A percentile compares a stretch with the other conserved stretches of the same genome.
Evolutionary conservation across 2,113 vertebrate genomes (phyloP).

Genomic region (Urocitellus parryii): DNA sequence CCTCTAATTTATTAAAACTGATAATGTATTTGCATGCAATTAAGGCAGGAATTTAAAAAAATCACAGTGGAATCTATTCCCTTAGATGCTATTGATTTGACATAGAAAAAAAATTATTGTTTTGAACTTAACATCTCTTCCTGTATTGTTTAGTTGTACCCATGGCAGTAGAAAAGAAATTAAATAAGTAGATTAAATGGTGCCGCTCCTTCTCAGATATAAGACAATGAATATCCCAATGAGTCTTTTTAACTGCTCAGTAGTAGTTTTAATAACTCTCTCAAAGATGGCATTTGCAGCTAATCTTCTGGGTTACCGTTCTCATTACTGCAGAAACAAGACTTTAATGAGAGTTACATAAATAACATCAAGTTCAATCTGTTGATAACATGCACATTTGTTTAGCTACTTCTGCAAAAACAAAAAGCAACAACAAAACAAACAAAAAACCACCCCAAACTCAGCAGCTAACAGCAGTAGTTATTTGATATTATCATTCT

Average conservation of each 20-base stretch:
- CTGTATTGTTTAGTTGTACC: neutral
- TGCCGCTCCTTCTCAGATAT: neutral
- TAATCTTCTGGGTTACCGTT: neutral
- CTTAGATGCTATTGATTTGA: neutral
- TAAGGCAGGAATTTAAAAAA: neutral
- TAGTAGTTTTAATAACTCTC: neutral
- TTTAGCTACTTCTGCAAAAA: neutral
- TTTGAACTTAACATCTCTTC: neutral
- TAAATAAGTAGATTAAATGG: neutral
- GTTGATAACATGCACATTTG: neutral
- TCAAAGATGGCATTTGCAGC: neutral
- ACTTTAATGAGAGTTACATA: neutral
- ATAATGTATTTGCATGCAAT: neutral
- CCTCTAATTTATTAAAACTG: neutral
- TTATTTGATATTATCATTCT: neutral
- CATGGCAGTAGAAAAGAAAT: neutral
- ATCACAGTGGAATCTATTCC: neutral
- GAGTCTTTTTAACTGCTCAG: neutral
- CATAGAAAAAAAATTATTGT: neutral
- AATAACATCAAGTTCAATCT: neutral
- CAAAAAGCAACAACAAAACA: neutral
- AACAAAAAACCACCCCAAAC: neutral
- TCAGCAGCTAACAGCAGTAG: neutral
- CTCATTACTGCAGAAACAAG: neutral
- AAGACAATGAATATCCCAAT: neutral